Conservation (phyloP, 2,797 vertebrate genomes). For the Nothura maculosa region DNA sequence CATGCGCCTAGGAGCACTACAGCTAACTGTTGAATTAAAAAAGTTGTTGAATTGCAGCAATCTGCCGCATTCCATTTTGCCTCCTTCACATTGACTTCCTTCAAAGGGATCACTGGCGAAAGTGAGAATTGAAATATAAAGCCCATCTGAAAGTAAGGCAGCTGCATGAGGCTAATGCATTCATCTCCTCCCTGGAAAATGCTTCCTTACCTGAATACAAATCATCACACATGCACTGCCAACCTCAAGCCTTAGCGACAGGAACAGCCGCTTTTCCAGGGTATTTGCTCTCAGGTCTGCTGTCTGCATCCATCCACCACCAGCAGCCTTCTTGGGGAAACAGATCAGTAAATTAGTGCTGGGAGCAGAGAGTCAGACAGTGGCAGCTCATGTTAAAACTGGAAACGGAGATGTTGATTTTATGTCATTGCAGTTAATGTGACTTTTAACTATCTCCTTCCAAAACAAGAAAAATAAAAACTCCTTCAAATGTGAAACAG, state of each 20-base stretch:
- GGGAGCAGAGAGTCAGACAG: background rate
- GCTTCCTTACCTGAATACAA: slow-evolving; percentile 12
- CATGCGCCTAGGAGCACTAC: background rate
- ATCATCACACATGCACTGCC: background rate
- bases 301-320: background rate
- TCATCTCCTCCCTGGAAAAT: background rate
- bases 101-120: slow-evolving; percentile 17
- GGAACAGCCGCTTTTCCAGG: background rate
- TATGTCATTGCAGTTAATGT: background rate
- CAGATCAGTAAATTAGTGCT: background rate
- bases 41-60: slow-evolving; percentile 15
- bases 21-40: background rate
- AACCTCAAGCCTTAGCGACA: background rate
- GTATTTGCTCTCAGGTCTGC: background rate
- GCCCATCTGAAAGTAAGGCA: slow-evolving; percentile 34
- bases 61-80: slow-evolving; percentile 4
- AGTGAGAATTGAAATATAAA: background rate
- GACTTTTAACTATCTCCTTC: background rate
- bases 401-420: background rate
- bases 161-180: background rate
- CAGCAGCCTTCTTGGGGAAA: background rate
- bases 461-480: no score
- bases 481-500: background rate
- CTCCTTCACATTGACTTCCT: background rate
- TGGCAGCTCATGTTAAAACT: background rate